These are phyloP conservation scores for Eremobia ochroleuca DNA, from an alignment of 2,888 invertebrate genomes.

Conservation along the genomic window DNA sequence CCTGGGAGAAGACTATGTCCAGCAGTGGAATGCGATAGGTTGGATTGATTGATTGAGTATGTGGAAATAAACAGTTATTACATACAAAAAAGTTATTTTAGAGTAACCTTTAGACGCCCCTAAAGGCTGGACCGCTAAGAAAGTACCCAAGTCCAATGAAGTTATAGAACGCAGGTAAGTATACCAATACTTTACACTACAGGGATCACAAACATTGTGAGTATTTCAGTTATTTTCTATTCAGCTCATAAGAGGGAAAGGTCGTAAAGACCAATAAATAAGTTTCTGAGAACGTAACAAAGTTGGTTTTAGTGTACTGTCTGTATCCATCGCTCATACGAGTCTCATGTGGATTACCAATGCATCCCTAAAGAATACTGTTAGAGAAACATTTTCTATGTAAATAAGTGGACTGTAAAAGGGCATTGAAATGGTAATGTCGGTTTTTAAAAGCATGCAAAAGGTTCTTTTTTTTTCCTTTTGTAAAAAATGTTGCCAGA, in stretches of 20 bases:
- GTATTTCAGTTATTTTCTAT: slow-evolving; percentile 29
- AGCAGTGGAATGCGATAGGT: too few species aligned
- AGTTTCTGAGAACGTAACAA: slow-evolving; percentile 45
- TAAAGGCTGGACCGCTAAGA: not conserved
- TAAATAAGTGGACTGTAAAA: slow-evolving; percentile 43
- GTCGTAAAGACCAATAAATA: slow-evolving; percentile 48
- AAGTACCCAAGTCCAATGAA: not conserved
- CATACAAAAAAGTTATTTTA: too few species aligned
- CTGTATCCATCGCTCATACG: slow-evolving; percentile 48
- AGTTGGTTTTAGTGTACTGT: slow-evolving; percentile 54
- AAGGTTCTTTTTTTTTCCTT: not conserved
- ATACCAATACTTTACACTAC: slow-evolving; percentile 23
- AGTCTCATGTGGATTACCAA: slow-evolving; percentile 36
- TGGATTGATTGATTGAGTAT: too few species aligned
- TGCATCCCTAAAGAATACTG: slow-evolving; percentile 44
- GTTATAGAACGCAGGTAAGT: not conserved
- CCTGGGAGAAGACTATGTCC: too few species aligned
- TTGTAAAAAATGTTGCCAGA: not conserved
- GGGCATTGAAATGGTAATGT: slow-evolving; percentile 43
- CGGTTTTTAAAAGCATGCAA: slow-evolving; percentile 5
- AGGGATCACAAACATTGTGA: slow-evolving; percentile 35
- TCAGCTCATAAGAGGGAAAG: slow-evolving; percentile 20
- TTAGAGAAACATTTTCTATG: slow-evolving; percentile 49
- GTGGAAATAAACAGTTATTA: too few species aligned
- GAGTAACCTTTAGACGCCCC: too few species aligned